A percentile compares a stretch with the other conserved stretches of the same genome.
Conservation (phyloP, 2,888 invertebrate genomes). For the Cremastobaeus sp. region DNA sequence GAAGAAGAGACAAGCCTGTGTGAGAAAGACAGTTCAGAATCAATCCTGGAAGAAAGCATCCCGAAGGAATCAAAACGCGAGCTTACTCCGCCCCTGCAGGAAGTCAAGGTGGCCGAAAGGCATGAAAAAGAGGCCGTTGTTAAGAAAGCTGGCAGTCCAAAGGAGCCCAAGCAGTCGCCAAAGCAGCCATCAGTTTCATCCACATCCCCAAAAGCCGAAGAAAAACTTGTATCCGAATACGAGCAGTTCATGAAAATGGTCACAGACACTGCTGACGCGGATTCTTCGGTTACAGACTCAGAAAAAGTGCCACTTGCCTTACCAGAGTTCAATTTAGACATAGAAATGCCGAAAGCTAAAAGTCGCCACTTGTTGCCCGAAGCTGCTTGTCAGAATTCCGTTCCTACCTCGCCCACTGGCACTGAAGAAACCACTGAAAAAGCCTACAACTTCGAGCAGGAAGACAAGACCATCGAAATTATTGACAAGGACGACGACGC, state of each 20-base stretch:
- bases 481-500: conserved; percentile 5
- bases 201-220: conserved; percentile 61
- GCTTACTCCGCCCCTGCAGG: conserved; percentile 40
- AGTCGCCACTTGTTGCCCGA: conserved; percentile 29
- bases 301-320: conserved; percentile 15
- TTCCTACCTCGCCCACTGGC: background rate
- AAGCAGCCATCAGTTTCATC: conserved; percentile 19
- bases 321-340: conserved; percentile 49
- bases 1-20: conserved; percentile 1
- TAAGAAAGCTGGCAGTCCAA: background rate
- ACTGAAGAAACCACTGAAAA: conserved; percentile 11
- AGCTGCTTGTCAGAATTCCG: background rate
- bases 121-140: background rate
- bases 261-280: conserved; percentile 66
- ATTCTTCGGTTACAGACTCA: background rate
- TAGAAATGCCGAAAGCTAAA: conserved; percentile 33
- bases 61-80: conserved; percentile 14
- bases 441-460: conserved; percentile 9
- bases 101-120: background rate
- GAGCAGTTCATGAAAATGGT: conserved; percentile 82
- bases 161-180: conserved; percentile 10
- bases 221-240: conserved; percentile 79
- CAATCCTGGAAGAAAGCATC: background rate
- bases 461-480: conserved; percentile 28
- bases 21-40: conserved; percentile 14